phyloP scores from a whole-genome alignment of 2,113 vertebrate genomes.

The Theristicus caerulescens region DNA sequence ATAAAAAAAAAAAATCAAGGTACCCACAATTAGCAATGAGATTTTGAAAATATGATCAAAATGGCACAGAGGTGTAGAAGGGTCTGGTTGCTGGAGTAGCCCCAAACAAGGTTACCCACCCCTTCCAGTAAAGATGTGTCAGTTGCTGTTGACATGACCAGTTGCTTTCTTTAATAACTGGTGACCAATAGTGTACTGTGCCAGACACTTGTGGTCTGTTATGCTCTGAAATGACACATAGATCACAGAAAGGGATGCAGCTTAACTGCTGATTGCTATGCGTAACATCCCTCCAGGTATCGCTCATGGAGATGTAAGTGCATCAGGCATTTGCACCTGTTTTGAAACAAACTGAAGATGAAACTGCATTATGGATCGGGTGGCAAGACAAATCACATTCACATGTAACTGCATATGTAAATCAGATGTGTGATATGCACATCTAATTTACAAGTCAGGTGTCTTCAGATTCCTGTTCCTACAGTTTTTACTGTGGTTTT shows the following conservation, averaged over 20 bases:
- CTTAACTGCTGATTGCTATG: neutral
- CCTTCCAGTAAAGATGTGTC: neutral
- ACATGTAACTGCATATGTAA: neutral
- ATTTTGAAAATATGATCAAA: neutral
- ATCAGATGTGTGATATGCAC: neutral
- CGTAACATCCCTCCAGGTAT: neutral
- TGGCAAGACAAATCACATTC: neutral
- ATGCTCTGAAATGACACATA: neutral
- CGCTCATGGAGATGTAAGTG: neutral
- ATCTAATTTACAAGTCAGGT: neutral
- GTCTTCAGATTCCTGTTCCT: neutral
- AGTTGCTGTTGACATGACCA: neutral
- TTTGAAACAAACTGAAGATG: neutral
- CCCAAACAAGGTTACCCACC: neutral
- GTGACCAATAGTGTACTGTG: neutral
- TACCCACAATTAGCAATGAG: neutral
- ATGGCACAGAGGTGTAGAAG: neutral
- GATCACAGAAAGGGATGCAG: neutral
- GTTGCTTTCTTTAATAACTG: neutral
- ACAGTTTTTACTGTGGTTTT: fast-evolving
- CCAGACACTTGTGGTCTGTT: neutral
- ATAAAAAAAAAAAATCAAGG: neutral
- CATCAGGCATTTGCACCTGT: neutral
- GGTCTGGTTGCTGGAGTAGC: neutral
- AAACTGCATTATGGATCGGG: neutral